Percentiles rank a stretch among this genome's conserved stretches.
phyloP scores from a whole-genome alignment of 2,888 invertebrate genomes.

The Clitarchus hookeri region DNA sequence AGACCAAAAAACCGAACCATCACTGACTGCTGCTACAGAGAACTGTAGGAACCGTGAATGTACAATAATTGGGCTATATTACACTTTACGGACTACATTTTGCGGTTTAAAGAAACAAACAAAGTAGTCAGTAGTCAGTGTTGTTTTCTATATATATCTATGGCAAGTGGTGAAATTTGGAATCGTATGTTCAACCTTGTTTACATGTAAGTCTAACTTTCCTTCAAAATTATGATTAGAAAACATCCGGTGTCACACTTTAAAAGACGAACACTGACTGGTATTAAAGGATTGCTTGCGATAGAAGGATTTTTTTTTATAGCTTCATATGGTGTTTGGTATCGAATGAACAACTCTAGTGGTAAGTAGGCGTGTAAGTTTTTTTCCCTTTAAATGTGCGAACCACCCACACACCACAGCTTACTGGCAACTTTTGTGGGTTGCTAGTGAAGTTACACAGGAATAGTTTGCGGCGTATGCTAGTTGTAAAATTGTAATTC shows the following conservation, averaged over 20 bases:
- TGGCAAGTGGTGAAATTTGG: no score
- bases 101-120: no score
- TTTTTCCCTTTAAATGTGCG: background rate
- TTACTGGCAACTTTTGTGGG: background rate
- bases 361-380: constrained; percentile 57
- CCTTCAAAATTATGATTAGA: constrained; percentile 63
- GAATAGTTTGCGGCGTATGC: no score
- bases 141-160: no score
- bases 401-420: background rate
- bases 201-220: background rate
- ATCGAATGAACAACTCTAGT: constrained; percentile 70
- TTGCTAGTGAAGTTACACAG: no score
- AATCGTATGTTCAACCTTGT: background rate
- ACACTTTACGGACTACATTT: no score
- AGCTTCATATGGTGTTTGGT: constrained; percentile 67
- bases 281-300: constrained; percentile 62
- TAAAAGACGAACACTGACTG: constrained; percentile 59
- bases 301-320: constrained; percentile 64
- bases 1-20: no score
- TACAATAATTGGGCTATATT: no score
- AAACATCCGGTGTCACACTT: constrained; percentile 64
- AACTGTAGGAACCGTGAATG: no score
- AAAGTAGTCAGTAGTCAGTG: no score
- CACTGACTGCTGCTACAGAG: no score
- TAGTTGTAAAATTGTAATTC: no score